Conservation (phyloP, 2,888 invertebrate genomes). For the Apocheima hispidaria region DNA sequence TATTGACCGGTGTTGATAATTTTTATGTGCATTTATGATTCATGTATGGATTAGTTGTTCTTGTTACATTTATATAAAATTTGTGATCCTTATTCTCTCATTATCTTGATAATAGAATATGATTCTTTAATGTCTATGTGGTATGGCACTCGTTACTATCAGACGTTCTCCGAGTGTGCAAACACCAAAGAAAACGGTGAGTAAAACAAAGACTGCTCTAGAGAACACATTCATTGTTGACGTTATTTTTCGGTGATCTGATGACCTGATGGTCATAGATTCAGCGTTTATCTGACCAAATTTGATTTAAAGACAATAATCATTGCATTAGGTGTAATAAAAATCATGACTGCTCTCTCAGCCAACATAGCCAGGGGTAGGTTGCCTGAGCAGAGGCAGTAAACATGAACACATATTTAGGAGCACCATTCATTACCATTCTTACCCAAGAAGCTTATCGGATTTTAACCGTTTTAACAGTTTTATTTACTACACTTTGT, state of each 20-base stretch:
- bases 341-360: not conserved
- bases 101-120: conserved; percentile 78
- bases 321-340: not conserved
- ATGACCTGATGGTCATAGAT: conserved; percentile 34
- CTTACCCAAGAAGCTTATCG: no score
- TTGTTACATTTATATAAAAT: conserved; percentile 69
- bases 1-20: conserved; percentile 50
- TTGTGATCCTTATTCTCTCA: conserved; percentile 75
- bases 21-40: conserved; percentile 64
- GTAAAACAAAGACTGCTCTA: conserved; percentile 52
- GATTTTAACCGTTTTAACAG: no score
- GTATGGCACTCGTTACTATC: conserved; percentile 85
- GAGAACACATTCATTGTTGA: conserved; percentile 44
- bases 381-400: no score
- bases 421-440: no score
- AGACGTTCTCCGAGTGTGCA: conserved; percentile 84
- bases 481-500: not conserved
- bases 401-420: no score
- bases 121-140: conserved; percentile 79
- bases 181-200: conserved; percentile 83
- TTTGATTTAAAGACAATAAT: not conserved
- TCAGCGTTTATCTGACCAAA: conserved; percentile 1
- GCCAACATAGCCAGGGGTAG: no score
- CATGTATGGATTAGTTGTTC: conserved; percentile 71
- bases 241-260: conserved; percentile 43